These are phyloP conservation scores for Vollenhovia emeryi DNA, from an alignment of 1,140 invertebrate species.

Conservation along the genomic window DNA sequence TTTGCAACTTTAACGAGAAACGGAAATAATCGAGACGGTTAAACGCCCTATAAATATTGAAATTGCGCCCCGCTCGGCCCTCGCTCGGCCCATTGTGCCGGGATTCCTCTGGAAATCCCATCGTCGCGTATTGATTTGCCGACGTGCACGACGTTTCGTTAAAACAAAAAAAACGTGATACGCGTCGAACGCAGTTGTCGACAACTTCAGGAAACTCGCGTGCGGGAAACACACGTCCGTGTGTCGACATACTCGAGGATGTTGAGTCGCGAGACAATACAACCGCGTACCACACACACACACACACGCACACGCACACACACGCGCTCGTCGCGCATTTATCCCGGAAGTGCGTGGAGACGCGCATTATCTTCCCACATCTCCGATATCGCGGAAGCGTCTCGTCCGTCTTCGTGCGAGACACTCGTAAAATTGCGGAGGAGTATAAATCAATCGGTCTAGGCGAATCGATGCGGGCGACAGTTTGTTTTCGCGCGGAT, in stretches of 20 bases:
- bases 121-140: constrained; percentile 40
- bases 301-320: no score
- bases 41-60: constrained; percentile 30
- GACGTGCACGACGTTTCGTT: constrained; percentile 21
- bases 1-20: constrained; percentile 1
- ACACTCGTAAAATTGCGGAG: no score
- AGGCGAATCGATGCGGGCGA: no score
- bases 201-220: not conserved
- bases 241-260: not conserved
- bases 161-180: constrained; percentile 52
- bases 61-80: not conserved
- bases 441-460: no score
- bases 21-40: not conserved
- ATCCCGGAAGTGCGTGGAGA: not conserved
- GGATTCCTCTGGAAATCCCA: constrained; percentile 37
- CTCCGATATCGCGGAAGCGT: no score
- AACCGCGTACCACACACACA: no score
- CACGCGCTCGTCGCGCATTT: not conserved
- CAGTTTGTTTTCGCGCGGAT: no score
- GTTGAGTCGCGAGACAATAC: constrained; percentile 32
- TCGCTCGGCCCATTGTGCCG: not conserved
- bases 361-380: not conserved
- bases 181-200: constrained; percentile 49
- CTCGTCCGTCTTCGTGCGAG: no score
- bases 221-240: not conserved